Conservation (phyloP, 2,113 vertebrate genomes). For the Tragelaphus strepsiceros region DNA sequence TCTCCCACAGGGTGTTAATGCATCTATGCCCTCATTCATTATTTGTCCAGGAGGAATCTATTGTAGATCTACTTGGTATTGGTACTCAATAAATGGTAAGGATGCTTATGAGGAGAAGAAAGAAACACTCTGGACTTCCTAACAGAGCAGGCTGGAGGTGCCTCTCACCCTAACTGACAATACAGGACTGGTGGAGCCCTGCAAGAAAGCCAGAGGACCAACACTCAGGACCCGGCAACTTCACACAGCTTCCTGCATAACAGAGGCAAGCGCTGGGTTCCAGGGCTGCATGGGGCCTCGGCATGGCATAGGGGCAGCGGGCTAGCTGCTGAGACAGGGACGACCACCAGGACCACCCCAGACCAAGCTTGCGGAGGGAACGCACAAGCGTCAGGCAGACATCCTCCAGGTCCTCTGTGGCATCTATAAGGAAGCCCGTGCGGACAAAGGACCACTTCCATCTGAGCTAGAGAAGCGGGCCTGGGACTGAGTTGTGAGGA, state of each 20-base stretch:
- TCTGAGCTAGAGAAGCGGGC: background rate
- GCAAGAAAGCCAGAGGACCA: background rate
- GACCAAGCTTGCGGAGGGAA: background rate
- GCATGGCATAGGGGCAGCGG: rapidly evolving
- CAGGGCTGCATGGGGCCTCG: rapidly evolving
- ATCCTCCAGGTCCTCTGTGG: background rate
- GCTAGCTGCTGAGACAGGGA: background rate
- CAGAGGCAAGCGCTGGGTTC: rapidly evolving
- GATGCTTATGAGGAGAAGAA: background rate
- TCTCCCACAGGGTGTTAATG: background rate
- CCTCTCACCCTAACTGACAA: background rate
- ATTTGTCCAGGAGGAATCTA: background rate
- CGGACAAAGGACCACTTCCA: background rate
- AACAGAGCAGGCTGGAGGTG: background rate
- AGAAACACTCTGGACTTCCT: no score
- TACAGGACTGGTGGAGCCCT: background rate
- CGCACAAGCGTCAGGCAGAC: background rate
- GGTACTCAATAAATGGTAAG: background rate
- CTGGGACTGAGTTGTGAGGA: background rate
- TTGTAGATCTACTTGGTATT: background rate
- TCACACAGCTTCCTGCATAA: background rate
- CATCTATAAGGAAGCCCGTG: rapidly evolving
- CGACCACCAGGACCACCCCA: background rate
- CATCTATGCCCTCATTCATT: background rate
- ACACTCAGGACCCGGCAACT: background rate